Conservation (phyloP, 2,888 invertebrate species). For the Drosophila anceps region DNA sequence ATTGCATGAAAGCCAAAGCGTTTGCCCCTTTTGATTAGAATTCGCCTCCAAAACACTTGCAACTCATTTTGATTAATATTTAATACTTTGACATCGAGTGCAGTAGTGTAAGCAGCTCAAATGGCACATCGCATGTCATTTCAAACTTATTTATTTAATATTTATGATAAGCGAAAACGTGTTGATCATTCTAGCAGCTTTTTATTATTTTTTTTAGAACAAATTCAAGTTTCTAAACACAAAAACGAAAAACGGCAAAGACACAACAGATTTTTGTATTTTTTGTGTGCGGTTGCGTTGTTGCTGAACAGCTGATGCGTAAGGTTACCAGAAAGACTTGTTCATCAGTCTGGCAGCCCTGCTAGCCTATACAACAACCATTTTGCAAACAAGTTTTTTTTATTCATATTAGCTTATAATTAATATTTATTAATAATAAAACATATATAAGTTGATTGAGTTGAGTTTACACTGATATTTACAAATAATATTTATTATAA, state of each 20-base stretch:
- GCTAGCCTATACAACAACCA: slow-evolving; percentile 27
- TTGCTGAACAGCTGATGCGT: slow-evolving; percentile 36
- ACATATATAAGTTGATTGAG: neutral
- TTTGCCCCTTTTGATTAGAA: neutral
- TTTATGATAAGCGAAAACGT: neutral
- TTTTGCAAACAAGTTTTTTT: neutral
- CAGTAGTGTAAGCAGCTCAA: slow-evolving; percentile 16
- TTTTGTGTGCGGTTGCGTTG: slow-evolving; percentile 19
- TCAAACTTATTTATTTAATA: neutral
- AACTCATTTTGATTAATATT: slow-evolving; percentile 46
- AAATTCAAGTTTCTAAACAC: slow-evolving; percentile 31
- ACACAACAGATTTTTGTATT: slow-evolving; percentile 22
- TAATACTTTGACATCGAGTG: slow-evolving; percentile 39
- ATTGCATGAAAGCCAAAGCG: slow-evolving; percentile 7
- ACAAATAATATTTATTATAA: neutral
- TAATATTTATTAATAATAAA: neutral
- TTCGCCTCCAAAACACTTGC: slow-evolving; percentile 6
- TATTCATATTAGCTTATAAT: neutral
- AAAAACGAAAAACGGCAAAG: slow-evolving; percentile 18
- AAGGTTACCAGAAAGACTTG: slow-evolving; percentile 25
- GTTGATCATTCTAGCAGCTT: neutral
- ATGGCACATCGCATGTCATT: slow-evolving; percentile 11
- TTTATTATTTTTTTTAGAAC: slow-evolving; percentile 1
- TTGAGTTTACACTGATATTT: neutral
- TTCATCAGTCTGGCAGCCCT: slow-evolving; percentile 31